Base-by-base conservation (phyloP, 2,797 vertebrate species). In the Yasuhikotakia modesta region DNA sequence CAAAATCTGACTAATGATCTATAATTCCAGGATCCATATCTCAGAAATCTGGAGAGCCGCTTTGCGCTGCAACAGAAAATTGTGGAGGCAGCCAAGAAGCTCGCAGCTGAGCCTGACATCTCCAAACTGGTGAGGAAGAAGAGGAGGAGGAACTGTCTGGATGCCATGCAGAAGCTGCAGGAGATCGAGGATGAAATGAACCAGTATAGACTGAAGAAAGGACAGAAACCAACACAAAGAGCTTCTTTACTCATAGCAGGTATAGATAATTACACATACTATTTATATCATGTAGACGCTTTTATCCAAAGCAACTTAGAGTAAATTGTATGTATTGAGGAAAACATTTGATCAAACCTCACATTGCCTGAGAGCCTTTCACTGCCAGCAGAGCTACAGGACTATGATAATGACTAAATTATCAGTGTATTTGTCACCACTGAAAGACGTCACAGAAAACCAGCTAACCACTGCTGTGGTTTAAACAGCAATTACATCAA, bases 111-210 rank as follows among this genome's bases (percentile, higher is more conserved):
- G 87, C 22, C 94, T 2, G 97, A 99, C 73, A 86, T 98, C 69
- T 94, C 94, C 84, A 99, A 99, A 89, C 97, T 96, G 0, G 95
- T 98, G 76, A 98, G 95, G 90, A 98, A 96, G 86, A 97, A 97
- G 84, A 92, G 98, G 84, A 96, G 96, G 82, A 95, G 96, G 58
- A 98, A 98, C 70, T 98, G 96, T 75, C 74, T 92, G 21, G 97
- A 97, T 12, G 95, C 97, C 13, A 91, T 99, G 87, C 96, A 95
- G 84, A 97, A 91, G 79, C 94, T 99, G 1, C 96, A 98, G 88
- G 96, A 96, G 88, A 95, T 96, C n/a, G 96, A 99, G 88, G 95
- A 97, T 2, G 92, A 96, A 79, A 98, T 98, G 89, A 98, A 99
- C 48, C 95, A 96, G 58, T 99, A 97, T 39, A 90, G 96, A 68